phyloP scores from a whole-genome alignment of 2,888 invertebrate genomes.

The Harpalus rubripes region DNA sequence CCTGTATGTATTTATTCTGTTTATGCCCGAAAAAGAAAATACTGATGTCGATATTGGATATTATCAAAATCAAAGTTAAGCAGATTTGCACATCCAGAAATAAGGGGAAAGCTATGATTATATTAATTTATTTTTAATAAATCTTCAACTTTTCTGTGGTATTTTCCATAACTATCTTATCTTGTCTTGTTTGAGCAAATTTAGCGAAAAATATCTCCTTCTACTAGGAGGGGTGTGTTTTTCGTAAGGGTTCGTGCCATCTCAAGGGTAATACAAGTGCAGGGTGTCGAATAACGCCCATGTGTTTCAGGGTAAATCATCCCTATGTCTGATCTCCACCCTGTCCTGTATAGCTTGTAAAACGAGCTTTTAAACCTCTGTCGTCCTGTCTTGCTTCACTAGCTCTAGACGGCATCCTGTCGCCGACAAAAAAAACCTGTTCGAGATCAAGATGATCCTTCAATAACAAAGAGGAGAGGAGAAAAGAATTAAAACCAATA shows the following conservation, averaged over 20 bases:
- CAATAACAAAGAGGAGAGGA: too few species aligned
- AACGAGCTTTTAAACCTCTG: constrained; percentile 5
- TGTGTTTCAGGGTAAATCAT: constrained; percentile 50
- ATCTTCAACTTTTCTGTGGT: too few species aligned
- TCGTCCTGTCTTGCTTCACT: not conserved
- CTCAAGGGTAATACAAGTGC: constrained; percentile 15
- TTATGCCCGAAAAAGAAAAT: too few species aligned
- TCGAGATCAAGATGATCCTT: not conserved
- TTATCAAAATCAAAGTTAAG: too few species aligned
- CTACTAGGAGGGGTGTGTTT: not conserved
- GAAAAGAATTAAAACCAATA: not conserved
- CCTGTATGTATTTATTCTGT: too few species aligned
- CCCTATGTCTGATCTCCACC: constrained; percentile 30
- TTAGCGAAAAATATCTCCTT: not conserved
- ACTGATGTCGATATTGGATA: too few species aligned
- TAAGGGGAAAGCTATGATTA: too few species aligned
- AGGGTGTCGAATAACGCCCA: constrained; percentile 39
- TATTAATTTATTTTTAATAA: too few species aligned
- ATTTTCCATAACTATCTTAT: too few species aligned
- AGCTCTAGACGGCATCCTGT: not conserved
- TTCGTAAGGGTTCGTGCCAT: constrained; percentile 29
- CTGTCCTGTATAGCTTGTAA: not conserved
- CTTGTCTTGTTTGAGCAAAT: too few species aligned
- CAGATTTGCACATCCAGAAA: too few species aligned
- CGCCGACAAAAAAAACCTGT: not conserved